phyloP scores from a whole-genome alignment of 1,140 invertebrate genomes.

The Trachelipus rathkii region DNA sequence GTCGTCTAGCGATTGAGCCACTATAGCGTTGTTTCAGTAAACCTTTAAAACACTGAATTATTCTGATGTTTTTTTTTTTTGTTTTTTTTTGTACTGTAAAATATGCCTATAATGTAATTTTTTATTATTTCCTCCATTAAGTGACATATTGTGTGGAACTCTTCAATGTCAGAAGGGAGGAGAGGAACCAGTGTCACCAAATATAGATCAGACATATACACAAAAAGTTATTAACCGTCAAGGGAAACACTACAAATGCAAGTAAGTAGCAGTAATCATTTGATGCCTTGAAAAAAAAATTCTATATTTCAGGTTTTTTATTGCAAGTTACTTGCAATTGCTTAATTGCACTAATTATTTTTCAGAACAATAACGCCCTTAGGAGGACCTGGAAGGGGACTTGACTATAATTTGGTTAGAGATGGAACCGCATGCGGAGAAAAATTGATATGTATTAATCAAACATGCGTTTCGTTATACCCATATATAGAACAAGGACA shows the following conservation, averaged over 20 bases:
- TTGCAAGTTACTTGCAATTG: neutral
- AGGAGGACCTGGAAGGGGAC: neutral
- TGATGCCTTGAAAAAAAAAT: neutral
- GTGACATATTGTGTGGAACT: conserved; percentile 82
- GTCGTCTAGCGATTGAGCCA: no score
- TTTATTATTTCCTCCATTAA: no score
- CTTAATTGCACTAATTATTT: neutral
- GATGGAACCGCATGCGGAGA: conserved; percentile 90
- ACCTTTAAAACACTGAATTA: no score
- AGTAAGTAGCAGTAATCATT: conserved; percentile 59
- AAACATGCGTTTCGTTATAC: conserved; percentile 79
- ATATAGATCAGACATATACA: conserved; percentile 70
- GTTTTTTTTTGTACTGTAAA: no score
- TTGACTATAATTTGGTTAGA: conserved; percentile 54
- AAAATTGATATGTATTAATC: conserved; percentile 84
- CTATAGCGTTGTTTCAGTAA: no score
- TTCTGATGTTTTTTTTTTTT: no score
- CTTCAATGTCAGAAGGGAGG: conserved; percentile 84
- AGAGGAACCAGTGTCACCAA: conserved; percentile 62
- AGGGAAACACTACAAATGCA: conserved; percentile 83
- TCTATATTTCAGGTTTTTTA: neutral
- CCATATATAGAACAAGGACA: conserved; percentile 74
- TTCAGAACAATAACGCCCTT: neutral
- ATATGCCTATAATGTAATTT: no score
- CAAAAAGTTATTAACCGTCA: conserved; percentile 81